Percentiles rank a stretch among this genome's conserved stretches.
phyloP scores from a whole-genome alignment of 2,797 vertebrate species.

The Podarcis lilfordi region DNA sequence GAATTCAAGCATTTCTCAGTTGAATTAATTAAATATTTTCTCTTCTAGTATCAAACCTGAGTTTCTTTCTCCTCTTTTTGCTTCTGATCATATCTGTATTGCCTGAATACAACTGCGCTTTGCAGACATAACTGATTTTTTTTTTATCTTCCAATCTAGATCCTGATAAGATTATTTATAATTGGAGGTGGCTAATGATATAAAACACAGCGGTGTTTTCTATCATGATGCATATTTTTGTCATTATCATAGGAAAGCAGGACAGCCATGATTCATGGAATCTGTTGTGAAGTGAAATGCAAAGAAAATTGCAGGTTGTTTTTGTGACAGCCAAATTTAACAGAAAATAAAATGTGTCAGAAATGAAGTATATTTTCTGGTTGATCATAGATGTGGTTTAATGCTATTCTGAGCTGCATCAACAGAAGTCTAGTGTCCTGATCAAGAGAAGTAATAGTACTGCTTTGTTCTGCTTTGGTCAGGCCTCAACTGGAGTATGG shows the following conservation, averaged over 20 bases:
- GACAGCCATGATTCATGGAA: constrained; percentile 43
- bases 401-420: no score
- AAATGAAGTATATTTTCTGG: constrained; percentile 36
- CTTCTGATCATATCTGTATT: neutral
- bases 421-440: no score
- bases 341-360: constrained; percentile 49
- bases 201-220: constrained; percentile 49
- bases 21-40: neutral
- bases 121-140: neutral
- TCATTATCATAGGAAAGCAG: constrained; percentile 51
- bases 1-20: constrained; percentile 2
- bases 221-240: neutral
- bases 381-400: constrained; percentile 29
- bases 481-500: no score
- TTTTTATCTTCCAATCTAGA: neutral
- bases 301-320: constrained; percentile 28
- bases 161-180: constrained; percentile 39
- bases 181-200: neutral
- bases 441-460: no score
- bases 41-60: neutral
- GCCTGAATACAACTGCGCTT: constrained; percentile 42
- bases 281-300: constrained; percentile 45
- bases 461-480: no score
- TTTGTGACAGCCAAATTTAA: constrained; percentile 55
- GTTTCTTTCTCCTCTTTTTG: neutral